Percentiles rank a stretch among this genome's conserved stretches.
These are phyloP conservation scores for Lepidostoma basale DNA, from an alignment of 1,140 invertebrate genomes.

Conservation along the genomic window DNA sequence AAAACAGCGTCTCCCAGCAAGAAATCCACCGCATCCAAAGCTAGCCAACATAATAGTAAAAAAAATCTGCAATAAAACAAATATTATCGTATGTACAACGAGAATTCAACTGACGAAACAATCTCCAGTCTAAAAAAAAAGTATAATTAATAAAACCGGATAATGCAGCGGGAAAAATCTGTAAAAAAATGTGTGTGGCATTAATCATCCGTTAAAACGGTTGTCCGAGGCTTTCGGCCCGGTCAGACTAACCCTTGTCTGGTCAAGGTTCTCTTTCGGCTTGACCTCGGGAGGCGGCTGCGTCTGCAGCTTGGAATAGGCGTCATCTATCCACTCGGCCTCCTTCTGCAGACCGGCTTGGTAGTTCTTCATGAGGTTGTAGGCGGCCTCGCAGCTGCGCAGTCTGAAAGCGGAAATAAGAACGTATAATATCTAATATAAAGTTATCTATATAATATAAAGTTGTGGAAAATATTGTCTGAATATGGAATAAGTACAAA, in stretches of 20 bases:
- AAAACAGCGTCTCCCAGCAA: too few relatives aligned
- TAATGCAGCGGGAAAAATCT: background rate
- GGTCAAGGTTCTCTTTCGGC: constrained; percentile 75
- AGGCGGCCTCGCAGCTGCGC: constrained; percentile 83
- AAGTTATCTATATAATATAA: too few relatives aligned
- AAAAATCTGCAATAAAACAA: too few relatives aligned
- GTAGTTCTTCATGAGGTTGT: constrained; percentile 85
- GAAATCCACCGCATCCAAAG: too few relatives aligned
- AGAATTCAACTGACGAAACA: too few relatives aligned
- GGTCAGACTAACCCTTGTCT: constrained; percentile 71
- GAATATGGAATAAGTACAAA: too few relatives aligned
- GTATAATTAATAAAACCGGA: background rate
- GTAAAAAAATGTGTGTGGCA: background rate
- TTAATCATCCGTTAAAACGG: constrained; percentile 18
- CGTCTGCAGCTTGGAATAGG: constrained; percentile 73
- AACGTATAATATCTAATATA: background rate
- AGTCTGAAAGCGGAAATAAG: constrained; percentile 62
- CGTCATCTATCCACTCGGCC: constrained; percentile 82
- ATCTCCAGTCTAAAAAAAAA: too few relatives aligned
- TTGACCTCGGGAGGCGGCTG: constrained; percentile 72
- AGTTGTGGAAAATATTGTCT: too few relatives aligned
- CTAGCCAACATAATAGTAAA: too few relatives aligned
- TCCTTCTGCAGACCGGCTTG: constrained; percentile 85
- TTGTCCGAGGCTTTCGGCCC: background rate
- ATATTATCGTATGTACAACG: too few relatives aligned